These are phyloP conservation scores for Dufourea novaeangliae DNA, from an alignment of 1,140 invertebrate species.

Conservation along the genomic window DNA sequence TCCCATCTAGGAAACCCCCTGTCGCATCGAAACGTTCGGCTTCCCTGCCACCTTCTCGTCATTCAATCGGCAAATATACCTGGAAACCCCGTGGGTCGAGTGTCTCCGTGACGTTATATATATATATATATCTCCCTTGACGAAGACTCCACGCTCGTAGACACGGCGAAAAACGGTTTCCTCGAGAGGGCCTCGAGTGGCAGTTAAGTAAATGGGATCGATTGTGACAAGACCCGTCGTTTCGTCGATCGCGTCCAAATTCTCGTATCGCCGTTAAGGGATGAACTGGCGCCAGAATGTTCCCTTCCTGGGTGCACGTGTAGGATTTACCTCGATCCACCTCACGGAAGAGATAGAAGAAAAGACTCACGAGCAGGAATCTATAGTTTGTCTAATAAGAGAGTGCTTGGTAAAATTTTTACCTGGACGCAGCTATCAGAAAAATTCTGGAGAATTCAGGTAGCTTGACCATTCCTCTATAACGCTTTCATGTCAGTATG, in stretches of 20 bases:
- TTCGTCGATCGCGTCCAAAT: slow-evolving; percentile 48
- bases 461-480: too few species aligned
- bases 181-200: slow-evolving; percentile 35
- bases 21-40: neutral
- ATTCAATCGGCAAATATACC: neutral
- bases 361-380: neutral
- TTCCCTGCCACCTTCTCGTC: neutral
- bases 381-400: too few species aligned
- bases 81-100: neutral
- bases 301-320: slow-evolving; percentile 22
- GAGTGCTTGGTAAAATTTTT: too few species aligned
- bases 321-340: neutral
- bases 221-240: slow-evolving; percentile 39
- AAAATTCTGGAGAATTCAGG: too few species aligned
- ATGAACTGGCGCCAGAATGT: slow-evolving; percentile 43
- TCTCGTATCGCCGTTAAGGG: slow-evolving; percentile 43
- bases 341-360: neutral
- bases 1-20: neutral
- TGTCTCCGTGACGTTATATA: too few species aligned
- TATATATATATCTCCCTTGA: too few species aligned
- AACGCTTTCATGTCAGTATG: too few species aligned
- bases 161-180: slow-evolving; percentile 25
- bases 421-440: too few species aligned
- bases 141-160: too few species aligned
- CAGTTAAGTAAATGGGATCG: slow-evolving; percentile 67